A percentile compares a stretch with the other conserved stretches of the same genome.
phyloP scores from a whole-genome alignment of 2,113 vertebrate genomes.

The Emydocephalus ijimae region DNA sequence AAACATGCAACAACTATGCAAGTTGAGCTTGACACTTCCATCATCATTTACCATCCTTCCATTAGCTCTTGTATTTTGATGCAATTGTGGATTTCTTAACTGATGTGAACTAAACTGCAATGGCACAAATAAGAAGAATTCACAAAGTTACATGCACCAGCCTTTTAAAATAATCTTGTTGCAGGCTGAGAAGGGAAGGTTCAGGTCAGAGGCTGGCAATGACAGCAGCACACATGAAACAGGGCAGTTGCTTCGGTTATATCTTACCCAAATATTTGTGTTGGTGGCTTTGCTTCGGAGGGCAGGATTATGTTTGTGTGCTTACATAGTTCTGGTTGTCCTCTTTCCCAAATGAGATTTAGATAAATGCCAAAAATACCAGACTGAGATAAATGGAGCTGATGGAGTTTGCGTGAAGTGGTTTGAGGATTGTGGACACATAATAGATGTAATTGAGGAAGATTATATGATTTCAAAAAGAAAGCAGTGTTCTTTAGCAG shows the following conservation, averaged over 20 bases:
- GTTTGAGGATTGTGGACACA: background rate
- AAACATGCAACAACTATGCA: background rate
- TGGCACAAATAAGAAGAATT: slow-evolving; percentile 17
- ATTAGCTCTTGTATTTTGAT: background rate
- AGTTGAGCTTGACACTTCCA: slow-evolving; percentile 12
- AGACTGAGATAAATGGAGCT: background rate
- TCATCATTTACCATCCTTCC: slow-evolving; percentile 9
- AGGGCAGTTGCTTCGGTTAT: background rate
- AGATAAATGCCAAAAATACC: background rate
- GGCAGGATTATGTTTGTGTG: background rate
- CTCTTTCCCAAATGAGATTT: background rate
- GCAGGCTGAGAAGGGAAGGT: background rate
- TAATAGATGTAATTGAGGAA: background rate
- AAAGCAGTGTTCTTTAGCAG: background rate
- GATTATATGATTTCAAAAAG: background rate
- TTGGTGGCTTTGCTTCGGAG: background rate
- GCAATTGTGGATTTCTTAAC: background rate
- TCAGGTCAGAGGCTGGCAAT: background rate
- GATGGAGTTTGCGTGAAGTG: background rate
- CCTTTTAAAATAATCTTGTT: slow-evolving; percentile 23
- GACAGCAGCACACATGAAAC: background rate
- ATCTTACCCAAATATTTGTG: background rate
- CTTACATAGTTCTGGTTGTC: background rate
- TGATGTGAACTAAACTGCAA: background rate
- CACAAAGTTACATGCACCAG: background rate